A percentile compares a stretch with the other conserved stretches of the same genome.
Conservation (phyloP, 2,113 vertebrate species). For the Rhagologus leucostigma region DNA sequence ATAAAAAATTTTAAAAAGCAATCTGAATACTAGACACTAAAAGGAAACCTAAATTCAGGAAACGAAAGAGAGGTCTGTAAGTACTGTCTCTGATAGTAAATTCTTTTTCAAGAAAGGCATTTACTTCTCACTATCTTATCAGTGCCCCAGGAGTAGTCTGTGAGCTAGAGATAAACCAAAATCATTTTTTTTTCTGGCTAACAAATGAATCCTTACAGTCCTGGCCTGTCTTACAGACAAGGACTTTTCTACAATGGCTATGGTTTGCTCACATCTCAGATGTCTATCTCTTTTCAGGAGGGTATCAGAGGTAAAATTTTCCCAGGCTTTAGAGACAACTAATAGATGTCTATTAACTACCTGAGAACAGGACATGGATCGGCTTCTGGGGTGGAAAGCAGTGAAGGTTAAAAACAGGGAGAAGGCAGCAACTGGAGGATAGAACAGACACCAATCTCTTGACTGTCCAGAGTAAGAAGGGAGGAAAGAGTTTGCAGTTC, state of each 20-base stretch:
- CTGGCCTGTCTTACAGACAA: neutral
- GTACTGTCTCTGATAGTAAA: neutral
- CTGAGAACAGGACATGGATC: neutral
- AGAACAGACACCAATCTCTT: neutral
- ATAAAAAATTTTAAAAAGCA: neutral
- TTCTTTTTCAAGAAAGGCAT: neutral
- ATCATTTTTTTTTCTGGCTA: neutral
- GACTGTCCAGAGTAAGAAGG: neutral
- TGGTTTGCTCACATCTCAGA: neutral
- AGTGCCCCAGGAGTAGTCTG: neutral
- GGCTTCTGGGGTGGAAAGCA: neutral
- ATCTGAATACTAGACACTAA: neutral
- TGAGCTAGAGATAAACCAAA: neutral
- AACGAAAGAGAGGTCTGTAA: neutral
- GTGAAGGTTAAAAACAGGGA: neutral
- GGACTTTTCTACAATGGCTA: neutral
- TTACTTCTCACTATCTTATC: slow-evolving; percentile 17
- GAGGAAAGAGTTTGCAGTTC: neutral
- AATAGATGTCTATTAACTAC: neutral
- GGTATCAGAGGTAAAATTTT: neutral
- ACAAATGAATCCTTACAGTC: neutral
- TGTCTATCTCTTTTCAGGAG: neutral
- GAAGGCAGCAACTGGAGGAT: neutral
- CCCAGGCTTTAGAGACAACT: neutral
- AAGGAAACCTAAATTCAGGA: neutral